Conservation (phyloP, 2,888 invertebrate species). For the Melipona bicolor region DNA sequence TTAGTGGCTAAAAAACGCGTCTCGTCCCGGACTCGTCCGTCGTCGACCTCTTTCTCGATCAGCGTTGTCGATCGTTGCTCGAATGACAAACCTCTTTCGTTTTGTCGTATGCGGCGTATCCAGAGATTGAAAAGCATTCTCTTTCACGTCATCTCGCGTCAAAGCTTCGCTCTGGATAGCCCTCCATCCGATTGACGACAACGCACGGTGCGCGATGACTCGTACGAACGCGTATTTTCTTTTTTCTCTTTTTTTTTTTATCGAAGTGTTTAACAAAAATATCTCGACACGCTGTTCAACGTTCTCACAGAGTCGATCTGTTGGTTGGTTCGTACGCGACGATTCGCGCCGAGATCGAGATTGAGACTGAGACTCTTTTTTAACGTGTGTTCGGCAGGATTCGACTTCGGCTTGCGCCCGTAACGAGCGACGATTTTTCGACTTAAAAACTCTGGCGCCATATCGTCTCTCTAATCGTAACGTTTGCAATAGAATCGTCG, state of each 20-base stretch:
- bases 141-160: background rate
- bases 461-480: constrained; percentile 22
- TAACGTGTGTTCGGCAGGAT: constrained; percentile 37
- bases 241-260: background rate
- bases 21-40: constrained; percentile 14
- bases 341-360: too few species aligned
- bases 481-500: constrained; percentile 50
- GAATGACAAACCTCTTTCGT: background rate
- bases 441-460: constrained; percentile 56
- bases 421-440: constrained; percentile 49
- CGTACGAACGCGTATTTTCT: background rate
- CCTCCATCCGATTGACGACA: background rate
- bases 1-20: constrained; percentile 14
- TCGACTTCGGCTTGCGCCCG: constrained; percentile 44
- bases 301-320: constrained; percentile 1
- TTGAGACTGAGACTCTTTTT: constrained; percentile 9
- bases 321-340: too few species aligned
- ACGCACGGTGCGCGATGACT: background rate
- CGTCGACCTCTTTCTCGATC: background rate
- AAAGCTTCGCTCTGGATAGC: background rate
- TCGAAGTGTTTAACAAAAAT: constrained; percentile 11
- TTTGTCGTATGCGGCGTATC: too few species aligned
- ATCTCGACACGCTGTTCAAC: background rate
- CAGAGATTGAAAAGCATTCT: background rate
- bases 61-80: background rate